Evolutionary conservation across 2,888 invertebrate genomes (phyloP), one percentile per base, ranked within the genome.

Genomic region (Metellina segmentata): DNA sequence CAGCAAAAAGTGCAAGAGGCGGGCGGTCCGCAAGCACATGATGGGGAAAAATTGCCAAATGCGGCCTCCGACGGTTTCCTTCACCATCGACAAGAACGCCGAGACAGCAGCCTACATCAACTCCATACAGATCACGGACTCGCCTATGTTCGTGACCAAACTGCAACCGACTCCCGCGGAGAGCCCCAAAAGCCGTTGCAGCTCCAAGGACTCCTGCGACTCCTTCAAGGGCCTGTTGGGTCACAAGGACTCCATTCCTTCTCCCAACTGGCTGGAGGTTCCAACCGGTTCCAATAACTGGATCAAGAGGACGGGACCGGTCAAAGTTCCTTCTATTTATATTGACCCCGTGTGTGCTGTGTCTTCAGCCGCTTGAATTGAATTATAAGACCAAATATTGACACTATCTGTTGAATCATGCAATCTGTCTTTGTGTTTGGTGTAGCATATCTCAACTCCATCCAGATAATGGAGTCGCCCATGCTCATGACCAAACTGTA

Each of bases 1-100:
- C 16, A 83, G 83, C 74, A 83, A 83, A 7, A 34, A 51, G 4
- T 53, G 71, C 72, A 83, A 83, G 74, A 49, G 74, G 53, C 52
- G 83, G 53, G 6, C 11, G 6, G 19, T 74, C 20, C 51, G 20
- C 6, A 74, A 74, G 74, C 19, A 9, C 70, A 13, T 13, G 16
- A 13, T 13, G 7, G 6, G 6, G 16, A 13, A 53, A 74, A 71
- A 20, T 13, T 20, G 4, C 79, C 6, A 2, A 48, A 79, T 19
- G 16, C 19, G 71, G 0, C 52, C 83, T 7, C 83, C 83, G 19
- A 51, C 83, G 0, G 53, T 83, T 13, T 74, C 83, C 53, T 53
- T 34, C 7, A 61, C 51, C 5, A 74, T 74, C 7, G 52, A 71
- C 6, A 34, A 6, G 13, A 52, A 83, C 34, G 16, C 74, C 5